Evolutionary conservation across 2,888 invertebrate genomes (phyloP), one percentile per base, ranked within the genome.

Genomic region (Thymelicus sylvestris): DNA sequence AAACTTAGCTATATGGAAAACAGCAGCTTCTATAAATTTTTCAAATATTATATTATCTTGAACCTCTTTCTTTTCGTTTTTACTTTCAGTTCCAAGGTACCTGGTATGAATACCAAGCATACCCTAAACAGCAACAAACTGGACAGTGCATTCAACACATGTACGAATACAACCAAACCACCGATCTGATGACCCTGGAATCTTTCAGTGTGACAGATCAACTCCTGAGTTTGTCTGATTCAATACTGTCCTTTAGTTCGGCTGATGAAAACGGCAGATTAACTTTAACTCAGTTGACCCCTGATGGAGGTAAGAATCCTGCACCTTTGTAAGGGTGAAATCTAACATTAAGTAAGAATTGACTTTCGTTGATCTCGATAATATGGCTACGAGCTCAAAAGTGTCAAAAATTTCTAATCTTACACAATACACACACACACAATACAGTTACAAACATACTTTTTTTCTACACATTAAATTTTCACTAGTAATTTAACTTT

Each of bases 81-180:
- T 39, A 13, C 52, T 80, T 78, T 7, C 57, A 81, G 81, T 82
- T 80, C 71, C 44, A 71, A 68, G 81, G 81, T 8, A 50, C 69
- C 3, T 82, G 82, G 82, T 72, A 79, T 48, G 82, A 82, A 76
- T 77, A 80, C 13, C 73, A 79, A 65, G 76, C 80, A 1, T 82
- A 82, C 48, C 80, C 80, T 4, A 86, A 86, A 72, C 79, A 79
- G 1, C 77, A 84, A 24, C 84, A 85, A 69, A 72, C 81, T 1
- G 90, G 91, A 5, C 82, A 87, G 13, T 92, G 93, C 66, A 75
- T 88, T 38, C 81, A 74, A 66, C 89, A 90, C 67, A 72, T 78
- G 7, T 89, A 83, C 74, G 74, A 77, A 0, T 15, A 62, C 8
- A 74, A 76, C 13, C 72, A 77, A 4, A 44, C 44, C 5, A 79